A percentile compares a stretch with the other conserved stretches of the same genome.
These are phyloP conservation scores for Drosophila persimilis DNA, from an alignment of 1,140 invertebrate genomes.

Conservation along the genomic window DNA sequence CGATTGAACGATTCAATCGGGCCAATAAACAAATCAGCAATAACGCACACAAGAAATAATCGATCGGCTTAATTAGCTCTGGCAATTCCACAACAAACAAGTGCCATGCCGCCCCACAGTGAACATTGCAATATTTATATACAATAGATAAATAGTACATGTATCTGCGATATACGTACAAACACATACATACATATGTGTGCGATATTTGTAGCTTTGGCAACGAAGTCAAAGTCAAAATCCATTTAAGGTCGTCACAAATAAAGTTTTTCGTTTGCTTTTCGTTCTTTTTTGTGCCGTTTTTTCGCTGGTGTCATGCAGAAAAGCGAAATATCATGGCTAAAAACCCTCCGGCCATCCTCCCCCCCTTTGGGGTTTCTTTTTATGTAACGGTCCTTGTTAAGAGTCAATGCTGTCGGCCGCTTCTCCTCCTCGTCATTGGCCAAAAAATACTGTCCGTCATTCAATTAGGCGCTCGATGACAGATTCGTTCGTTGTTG, in stretches of 20 bases:
- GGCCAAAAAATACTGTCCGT: conserved; percentile 30
- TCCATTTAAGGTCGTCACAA: conserved; percentile 72
- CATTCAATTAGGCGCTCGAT: conserved; percentile 24
- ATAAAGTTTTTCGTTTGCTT: conserved; percentile 23
- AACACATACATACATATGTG: background rate
- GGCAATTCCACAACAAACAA: conserved; percentile 45
- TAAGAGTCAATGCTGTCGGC: conserved; percentile 42
- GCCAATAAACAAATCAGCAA: conserved; percentile 46
- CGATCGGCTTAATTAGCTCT: conserved; percentile 72
- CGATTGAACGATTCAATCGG: conserved; percentile 38
- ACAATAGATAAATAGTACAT: conserved; percentile 25
- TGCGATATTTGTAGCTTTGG: conserved; percentile 15
- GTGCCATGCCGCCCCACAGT: background rate
- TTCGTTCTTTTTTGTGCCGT: conserved; percentile 5
- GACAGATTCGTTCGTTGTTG: conserved; percentile 28
- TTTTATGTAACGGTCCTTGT: conserved; percentile 74
- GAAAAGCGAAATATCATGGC: conserved; percentile 35
- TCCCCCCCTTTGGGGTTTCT: background rate
- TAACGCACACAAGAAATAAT: conserved; percentile 8
- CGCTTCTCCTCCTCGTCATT: conserved; percentile 9
- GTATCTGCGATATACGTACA: conserved; percentile 3
- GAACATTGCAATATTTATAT: background rate
- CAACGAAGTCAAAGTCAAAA: conserved; percentile 69
- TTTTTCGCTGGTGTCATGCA: conserved; percentile 50
- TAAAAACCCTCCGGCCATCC: conserved; percentile 9